Base-by-base conservation (phyloP, 1,140 invertebrate genomes). In the Drosophila baimaii region DNA sequence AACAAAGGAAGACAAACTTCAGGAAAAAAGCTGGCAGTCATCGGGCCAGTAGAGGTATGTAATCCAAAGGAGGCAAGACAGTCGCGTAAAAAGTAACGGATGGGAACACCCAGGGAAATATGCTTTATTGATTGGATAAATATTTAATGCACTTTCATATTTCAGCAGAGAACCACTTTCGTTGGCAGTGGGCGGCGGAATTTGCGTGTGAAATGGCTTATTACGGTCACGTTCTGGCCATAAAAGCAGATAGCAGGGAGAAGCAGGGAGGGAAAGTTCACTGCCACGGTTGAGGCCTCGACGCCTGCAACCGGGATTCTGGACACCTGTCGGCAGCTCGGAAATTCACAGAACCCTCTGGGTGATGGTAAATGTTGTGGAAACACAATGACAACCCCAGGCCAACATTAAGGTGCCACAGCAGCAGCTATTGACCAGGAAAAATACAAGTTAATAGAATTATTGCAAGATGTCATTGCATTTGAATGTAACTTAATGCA, bases 71-170 rank as follows among this genome's bases (percentile, higher is more conserved):
- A 35, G 21, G n/a, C 12, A 19, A 62, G 58, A 39, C 55, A 41
- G 35, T 9, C 27, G 25, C 33, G 52, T n/a, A 39, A 46, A 41
- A 41, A 29, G 10, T 21, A 46, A 49, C 35, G 33, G 25, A 25
- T 21, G 39, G 29, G 41, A 21, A 69, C 12, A 25, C n/a, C 15
- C 47, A 47, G 65, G 23, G 54, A 71, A 71, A 71, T 71, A 71
- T 71, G 51, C 66, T 71, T 71, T 71, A 71, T 71, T 71, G 69
- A 71, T 71, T 71, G 66, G 52, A 71, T 71, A 71, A 71, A 71
- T 71, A 71, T 71, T 71, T 71, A 71, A 71, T 71, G 65, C 69
- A 71, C 63, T 68, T 55, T 70, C 49, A 65, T 41, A 49, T 65
- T 66, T 69, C 46, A 63, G 17, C 10, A 55, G 27, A 10, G 21